phyloP scores from a whole-genome alignment of 2,113 vertebrate species.

The Orientallactaga bullata region DNA sequence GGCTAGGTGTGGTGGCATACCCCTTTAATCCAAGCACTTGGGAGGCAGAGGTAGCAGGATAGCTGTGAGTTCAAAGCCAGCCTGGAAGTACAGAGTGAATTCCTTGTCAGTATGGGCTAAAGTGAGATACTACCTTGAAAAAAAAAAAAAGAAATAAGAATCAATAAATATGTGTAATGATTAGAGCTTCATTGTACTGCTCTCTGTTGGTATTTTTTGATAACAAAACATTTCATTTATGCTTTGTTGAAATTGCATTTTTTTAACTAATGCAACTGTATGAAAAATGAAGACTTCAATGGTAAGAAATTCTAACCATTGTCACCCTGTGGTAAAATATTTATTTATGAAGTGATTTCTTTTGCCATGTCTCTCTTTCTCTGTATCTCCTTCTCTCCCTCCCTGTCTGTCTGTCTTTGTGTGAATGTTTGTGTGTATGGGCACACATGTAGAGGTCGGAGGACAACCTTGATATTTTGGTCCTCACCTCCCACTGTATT shows the following conservation, averaged over 20 bases:
- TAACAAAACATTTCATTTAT: constrained; percentile 60
- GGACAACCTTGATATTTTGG: no score
- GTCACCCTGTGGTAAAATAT: background rate
- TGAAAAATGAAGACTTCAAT: background rate
- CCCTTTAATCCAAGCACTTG: no score
- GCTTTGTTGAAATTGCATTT: background rate
- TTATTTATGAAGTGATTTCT: background rate
- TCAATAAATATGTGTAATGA: constrained; percentile 18
- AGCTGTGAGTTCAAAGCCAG: no score
- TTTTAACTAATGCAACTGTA: background rate
- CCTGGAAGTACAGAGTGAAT: no score
- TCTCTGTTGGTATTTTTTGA: constrained; percentile 59
- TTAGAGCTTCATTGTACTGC: constrained; percentile 46
- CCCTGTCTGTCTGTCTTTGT: no score
- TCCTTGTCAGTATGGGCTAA: no score
- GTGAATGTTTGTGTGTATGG: no score
- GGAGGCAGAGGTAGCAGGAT: no score
- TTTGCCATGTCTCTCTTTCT: background rate
- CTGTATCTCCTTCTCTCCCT: no score
- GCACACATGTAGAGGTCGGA: no score
- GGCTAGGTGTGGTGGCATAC: no score
- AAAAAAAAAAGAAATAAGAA: background rate
- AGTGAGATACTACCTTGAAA: background rate
- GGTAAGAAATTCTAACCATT: constrained; percentile 29
- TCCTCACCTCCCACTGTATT: no score